Evolutionary conservation across 1,140 invertebrate species (phyloP), one percentile per base, ranked within the genome.

Genomic region (Nilaparvata lugens): DNA sequence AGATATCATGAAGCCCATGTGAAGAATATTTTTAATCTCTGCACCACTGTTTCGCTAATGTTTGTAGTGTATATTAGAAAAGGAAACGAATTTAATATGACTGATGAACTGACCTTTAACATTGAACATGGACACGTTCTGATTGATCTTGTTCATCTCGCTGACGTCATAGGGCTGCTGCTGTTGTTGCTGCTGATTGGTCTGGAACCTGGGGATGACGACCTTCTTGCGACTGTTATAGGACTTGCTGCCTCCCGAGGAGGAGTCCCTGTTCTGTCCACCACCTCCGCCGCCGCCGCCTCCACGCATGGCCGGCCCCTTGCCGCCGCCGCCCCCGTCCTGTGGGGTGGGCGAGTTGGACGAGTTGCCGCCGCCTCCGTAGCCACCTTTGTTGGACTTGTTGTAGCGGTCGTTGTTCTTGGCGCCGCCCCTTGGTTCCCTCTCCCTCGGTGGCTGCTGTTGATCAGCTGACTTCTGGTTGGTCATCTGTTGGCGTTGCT

Each of bases 241-340:
- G 7, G 31, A 35, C 31, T 35, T 81, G 78, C 70, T 88, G 85
- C 68, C 88, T 90, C 31, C 31, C 7, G 31, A 35, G 7, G 31
- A 35, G 7, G 31, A 1, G 7, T 35, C 31, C 31, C 57, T n/a
- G 25, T 52, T n/a, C 14, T 35, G 51, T 19, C 19, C 2, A 4
- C 25, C 16, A 11, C 52, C 31, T 2, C 31, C 31, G 4, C 35
- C 21, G 6, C 31, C 40, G 31, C 58, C 19, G 51, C 18, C 38
- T 23, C 45, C 40, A n/a, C 31, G 18, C 7, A 52, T 48, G 2
- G 31, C 16, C n/a, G 28, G n/a, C 11, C 35, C 48, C 28, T 64
- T 18, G n/a, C 11, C 35, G 42, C 28, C 60, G 24, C 19, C 18
- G 21, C 28, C 23, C 3, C n/a, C 19, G 23, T 52, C 51, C 23